Base-by-base conservation (phyloP, 2,888 invertebrate species). In the Drosophila paucipuncta region DNA sequence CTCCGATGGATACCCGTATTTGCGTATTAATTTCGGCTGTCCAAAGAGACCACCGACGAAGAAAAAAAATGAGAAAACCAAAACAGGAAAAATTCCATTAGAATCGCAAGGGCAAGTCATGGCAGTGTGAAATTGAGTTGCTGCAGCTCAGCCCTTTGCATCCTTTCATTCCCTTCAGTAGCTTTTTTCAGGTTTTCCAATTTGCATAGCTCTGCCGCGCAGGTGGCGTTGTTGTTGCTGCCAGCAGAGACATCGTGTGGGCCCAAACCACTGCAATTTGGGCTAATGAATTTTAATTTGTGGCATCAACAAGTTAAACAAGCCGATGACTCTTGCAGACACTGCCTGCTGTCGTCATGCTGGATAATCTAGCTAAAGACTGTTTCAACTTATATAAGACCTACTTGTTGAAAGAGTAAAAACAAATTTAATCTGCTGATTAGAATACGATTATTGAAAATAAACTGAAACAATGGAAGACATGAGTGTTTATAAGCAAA, bases 1-100 rank as follows among this genome's bases (percentile, higher is more conserved):
- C 92, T 97, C 96, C 9, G 95, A 93, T 0, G 95, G 94, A 91
- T 96, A 97, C 0, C 95, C 94, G 89, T 96, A 95, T 90, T 95
- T 95, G 47, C 92, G 92, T 49, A 96, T 94, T 60, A 96, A 91
- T 80, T 95, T 94, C 1, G 94, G 94, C 95, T 95, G 72, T 52
- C 78, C 72, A 67, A 73, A 60, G 50, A 52, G 61, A 57, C 31
- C 53, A 39, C 60, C 31, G 55, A 57, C n/a, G 16, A 47, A 47
- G 41, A 64, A 28, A 41, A 47, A 59, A 37, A 52, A 10, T 18
- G n/a, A 3, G 35, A 54, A 59, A 71, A 71, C 65, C 68, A 64
- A 50, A 50, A 30, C 30, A 63, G 47, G 31, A 52, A 55, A 73
- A 73, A 47, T 53, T 73, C 68, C 78, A 65, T 76, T 79, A 67